Conservation (phyloP, 2,797 vertebrate species). For the Synanceia verrucosa region DNA sequence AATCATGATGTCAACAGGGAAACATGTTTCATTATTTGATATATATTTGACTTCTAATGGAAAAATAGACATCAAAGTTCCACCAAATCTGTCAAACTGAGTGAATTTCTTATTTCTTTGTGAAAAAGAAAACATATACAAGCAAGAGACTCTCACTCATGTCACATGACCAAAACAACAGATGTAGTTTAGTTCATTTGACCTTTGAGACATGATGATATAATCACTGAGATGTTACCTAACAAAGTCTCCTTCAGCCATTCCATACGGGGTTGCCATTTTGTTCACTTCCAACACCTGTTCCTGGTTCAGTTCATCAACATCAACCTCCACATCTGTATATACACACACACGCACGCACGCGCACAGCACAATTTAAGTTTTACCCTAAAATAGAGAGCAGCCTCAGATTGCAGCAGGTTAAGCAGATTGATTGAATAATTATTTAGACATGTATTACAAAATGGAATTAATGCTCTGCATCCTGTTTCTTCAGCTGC, state of each 20-base stretch:
- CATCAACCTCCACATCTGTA: slow-evolving; percentile 95
- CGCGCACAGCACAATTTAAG: neutral
- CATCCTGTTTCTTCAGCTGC: neutral
- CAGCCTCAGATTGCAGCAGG: neutral
- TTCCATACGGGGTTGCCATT: slow-evolving; percentile 93
- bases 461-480: neutral
- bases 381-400: neutral
- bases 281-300: slow-evolving; percentile 94
- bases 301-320: slow-evolving; percentile 93
- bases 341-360: neutral
- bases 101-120: neutral
- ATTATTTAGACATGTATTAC: neutral
- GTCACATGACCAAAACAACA: too few species aligned
- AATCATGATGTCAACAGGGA: neutral
- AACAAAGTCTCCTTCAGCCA: slow-evolving; percentile 95
- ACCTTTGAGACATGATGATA: neutral
- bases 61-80: neutral
- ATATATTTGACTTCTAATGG: neutral
- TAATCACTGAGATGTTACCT: slow-evolving; percentile 76
- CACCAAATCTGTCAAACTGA: neutral
- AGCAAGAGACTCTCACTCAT: neutral
- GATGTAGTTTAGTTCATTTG: too few species aligned
- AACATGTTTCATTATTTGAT: neutral
- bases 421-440: neutral
- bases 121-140: neutral